phyloP scores from a whole-genome alignment of 2,113 vertebrate genomes.

The Nycticryphes semicollaris region DNA sequence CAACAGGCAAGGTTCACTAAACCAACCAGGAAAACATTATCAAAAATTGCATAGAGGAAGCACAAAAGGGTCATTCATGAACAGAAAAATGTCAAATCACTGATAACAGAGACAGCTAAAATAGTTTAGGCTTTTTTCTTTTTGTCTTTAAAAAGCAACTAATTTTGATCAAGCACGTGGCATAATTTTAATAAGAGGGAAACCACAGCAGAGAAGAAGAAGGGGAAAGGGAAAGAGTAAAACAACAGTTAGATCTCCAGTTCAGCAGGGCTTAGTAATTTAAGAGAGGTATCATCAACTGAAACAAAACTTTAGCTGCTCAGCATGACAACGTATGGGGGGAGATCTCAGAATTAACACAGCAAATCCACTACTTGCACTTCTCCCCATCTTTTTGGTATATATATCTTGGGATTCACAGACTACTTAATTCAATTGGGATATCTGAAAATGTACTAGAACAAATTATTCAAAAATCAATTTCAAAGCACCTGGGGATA shows the following conservation, averaged over 20 bases:
- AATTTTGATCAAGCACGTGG: neutral
- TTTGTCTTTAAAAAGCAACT: neutral
- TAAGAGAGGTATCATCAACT: neutral
- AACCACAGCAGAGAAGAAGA: neutral
- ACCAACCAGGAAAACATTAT: neutral
- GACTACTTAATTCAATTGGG: neutral
- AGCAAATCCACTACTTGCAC: neutral
- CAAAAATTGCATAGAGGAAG: neutral
- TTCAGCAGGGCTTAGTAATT: neutral
- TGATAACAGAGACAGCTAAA: neutral
- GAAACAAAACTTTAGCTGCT: neutral
- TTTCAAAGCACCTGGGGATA: conserved; percentile 10
- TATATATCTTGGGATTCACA: neutral
- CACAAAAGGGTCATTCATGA: neutral
- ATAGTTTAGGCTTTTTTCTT: neutral
- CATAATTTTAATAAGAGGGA: neutral
- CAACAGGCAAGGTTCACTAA: neutral
- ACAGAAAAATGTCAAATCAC: neutral
- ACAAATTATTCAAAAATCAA: neutral
- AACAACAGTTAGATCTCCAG: neutral
- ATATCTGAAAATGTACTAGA: conserved; percentile 4
- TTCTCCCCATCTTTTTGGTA: neutral
- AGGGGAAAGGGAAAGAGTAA: neutral
- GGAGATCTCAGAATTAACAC: neutral
- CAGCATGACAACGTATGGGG: neutral